These are phyloP conservation scores for Urosaurus nigricauda DNA, from an alignment of 2,797 vertebrate species.

Conservation along the genomic window DNA sequence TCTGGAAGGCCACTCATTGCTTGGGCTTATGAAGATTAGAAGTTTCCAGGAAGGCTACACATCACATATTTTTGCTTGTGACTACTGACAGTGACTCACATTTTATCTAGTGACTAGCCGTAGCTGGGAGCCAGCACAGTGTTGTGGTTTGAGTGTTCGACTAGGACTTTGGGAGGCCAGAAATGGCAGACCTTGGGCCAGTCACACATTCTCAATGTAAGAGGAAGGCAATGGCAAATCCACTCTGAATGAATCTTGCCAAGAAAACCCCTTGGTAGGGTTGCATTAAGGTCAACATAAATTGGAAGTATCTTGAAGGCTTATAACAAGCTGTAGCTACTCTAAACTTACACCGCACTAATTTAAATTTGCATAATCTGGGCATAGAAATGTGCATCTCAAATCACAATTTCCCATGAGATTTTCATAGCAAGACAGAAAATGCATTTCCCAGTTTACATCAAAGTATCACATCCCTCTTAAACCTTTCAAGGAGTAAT, in stretches of 20 bases:
- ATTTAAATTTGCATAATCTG: neutral
- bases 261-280: too few relatives aligned
- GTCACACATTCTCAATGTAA: too few relatives aligned
- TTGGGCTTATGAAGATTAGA: neutral
- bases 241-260: too few relatives aligned
- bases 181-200: too few relatives aligned
- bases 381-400: neutral
- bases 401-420: neutral
- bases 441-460: neutral
- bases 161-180: too few relatives aligned
- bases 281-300: too few relatives aligned
- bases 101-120: neutral
- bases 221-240: too few relatives aligned
- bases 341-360: neutral
- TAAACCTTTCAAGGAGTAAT: neutral
- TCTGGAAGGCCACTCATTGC: neutral
- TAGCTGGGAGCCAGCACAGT: neutral
- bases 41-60: neutral
- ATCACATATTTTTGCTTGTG: neutral
- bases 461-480: neutral
- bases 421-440: neutral
- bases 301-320: too few relatives aligned
- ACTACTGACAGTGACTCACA: neutral
- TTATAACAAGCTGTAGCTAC: neutral
- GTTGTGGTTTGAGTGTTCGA: too few relatives aligned